Evolutionary conservation across 1,140 invertebrate genomes (phyloP).

Genomic region (Cataglyphis hispanica): DNA sequence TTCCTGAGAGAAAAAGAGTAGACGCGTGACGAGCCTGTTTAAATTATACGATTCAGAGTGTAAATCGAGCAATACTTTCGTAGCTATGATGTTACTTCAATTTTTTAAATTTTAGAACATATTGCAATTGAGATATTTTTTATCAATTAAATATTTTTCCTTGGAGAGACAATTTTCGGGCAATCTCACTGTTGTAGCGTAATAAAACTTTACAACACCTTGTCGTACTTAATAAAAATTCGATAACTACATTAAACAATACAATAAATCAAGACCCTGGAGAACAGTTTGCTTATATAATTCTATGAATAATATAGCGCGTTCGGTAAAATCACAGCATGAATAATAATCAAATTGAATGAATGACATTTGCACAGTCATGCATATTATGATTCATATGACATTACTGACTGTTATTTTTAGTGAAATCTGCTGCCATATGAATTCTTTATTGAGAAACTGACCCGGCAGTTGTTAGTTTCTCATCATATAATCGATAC

Average conservation of each 20-base stretch:
- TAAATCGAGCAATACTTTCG: neutral
- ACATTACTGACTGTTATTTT: conserved; percentile 20
- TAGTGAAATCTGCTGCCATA: neutral
- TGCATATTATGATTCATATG: conserved; percentile 7
- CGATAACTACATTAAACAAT: neutral
- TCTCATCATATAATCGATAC: conserved; percentile 6
- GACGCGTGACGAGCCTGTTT: conserved; percentile 8
- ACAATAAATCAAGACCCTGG: conserved; percentile 10
- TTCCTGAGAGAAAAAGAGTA: conserved; percentile 9
- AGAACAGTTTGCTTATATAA: conserved; percentile 18
- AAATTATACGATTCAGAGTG: conserved; percentile 7
- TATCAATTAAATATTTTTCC: neutral
- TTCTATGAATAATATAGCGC: conserved; percentile 17
- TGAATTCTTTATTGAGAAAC: conserved; percentile 30
- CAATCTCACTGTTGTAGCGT: neutral
- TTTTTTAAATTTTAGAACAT: neutral
- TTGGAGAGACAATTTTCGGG: neutral
- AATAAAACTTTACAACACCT: neutral
- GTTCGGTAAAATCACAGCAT: conserved; percentile 3
- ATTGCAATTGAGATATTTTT: neutral
- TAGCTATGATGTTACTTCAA: neutral
- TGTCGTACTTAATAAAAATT: neutral
- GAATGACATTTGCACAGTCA: neutral
- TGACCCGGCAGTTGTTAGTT: neutral
- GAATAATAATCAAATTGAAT: neutral